Percentiles rank a stretch among this genome's conserved stretches.
Conservation (phyloP, 2,797 vertebrate species). For the Falco berigora region DNA sequence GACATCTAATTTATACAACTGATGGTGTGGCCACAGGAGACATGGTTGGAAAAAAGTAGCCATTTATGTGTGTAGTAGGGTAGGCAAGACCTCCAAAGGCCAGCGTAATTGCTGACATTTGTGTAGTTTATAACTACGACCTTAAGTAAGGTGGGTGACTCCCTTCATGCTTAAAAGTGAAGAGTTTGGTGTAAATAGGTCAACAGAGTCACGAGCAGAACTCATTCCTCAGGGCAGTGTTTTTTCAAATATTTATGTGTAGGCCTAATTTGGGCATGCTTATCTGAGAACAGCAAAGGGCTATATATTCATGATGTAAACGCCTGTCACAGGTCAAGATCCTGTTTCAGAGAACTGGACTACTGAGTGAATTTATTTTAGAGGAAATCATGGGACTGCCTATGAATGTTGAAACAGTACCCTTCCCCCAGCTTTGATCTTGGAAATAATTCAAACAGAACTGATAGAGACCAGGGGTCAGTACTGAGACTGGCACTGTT, state of each 20-base stretch:
- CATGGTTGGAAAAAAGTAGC: background rate
- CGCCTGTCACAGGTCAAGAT: background rate
- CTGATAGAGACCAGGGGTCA: no score
- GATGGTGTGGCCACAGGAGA: background rate
- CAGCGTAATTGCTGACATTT: background rate
- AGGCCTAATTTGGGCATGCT: background rate
- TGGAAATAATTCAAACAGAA: background rate
- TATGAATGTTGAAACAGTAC: background rate
- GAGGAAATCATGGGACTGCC: background rate
- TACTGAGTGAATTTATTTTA: background rate
- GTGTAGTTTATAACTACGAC: no score
- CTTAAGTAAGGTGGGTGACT: background rate
- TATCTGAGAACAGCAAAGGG: background rate
- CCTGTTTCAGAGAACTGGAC: background rate
- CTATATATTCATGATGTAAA: background rate
- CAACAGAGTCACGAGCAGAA: background rate
- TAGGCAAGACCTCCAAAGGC: background rate
- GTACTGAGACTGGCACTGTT: no score
- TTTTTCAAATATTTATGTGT: background rate
- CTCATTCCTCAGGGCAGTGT: background rate
- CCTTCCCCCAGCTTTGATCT: background rate
- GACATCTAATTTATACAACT: background rate
- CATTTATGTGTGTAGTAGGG: background rate
- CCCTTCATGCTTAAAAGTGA: background rate
- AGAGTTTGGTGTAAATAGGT: background rate